Evolutionary conservation across 2,888 invertebrate species (phyloP).

Genomic region (Nebria salina): DNA sequence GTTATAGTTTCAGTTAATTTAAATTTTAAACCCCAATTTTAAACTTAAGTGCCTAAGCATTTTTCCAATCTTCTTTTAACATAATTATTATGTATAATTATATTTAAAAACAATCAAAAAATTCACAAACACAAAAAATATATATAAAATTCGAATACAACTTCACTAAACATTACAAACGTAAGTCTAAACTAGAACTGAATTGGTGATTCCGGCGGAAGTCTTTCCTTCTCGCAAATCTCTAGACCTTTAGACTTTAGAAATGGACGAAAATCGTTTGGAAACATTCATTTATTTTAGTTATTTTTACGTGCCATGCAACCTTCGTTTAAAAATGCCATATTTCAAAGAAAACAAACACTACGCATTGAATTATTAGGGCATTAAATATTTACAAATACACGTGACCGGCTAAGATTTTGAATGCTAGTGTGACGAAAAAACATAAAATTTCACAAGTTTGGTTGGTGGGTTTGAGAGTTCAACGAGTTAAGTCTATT

Average conservation of each 20-base stretch:
- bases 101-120: background rate
- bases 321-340: background rate
- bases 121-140: background rate
- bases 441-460: conserved; percentile 9
- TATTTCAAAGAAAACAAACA: background rate
- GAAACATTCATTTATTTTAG: background rate
- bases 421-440: conserved; percentile 10
- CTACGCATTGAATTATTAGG: background rate
- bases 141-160: background rate
- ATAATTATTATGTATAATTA: background rate
- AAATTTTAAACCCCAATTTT: background rate
- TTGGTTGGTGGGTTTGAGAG: background rate
- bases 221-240: background rate
- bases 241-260: background rate
- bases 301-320: background rate
- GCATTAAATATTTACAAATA: background rate
- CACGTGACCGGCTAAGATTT: background rate
- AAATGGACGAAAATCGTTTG: background rate
- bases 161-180: background rate
- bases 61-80: background rate
- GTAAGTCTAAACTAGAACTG: background rate
- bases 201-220: background rate
- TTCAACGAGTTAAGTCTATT: background rate
- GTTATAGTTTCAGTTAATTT: background rate
- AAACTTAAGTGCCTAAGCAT: no score